Evolutionary conservation across 2,888 invertebrate genomes (phyloP).

Genomic region (Anodontia alba): DNA sequence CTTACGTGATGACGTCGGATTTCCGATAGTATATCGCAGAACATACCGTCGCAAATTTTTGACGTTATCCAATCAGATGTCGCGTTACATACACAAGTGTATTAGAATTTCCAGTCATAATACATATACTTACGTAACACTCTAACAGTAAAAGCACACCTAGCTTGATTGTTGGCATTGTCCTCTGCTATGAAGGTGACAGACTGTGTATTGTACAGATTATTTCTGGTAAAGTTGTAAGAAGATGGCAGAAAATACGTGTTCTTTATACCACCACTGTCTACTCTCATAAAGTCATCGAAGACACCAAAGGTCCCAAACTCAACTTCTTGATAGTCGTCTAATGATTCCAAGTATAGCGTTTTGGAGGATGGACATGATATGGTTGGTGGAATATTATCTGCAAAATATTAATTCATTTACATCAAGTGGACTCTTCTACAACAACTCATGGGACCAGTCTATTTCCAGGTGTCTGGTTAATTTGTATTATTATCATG

Average conservation of each 20-base stretch:
- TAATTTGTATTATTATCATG: too few species aligned
- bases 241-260: not conserved
- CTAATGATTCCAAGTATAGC: not conserved
- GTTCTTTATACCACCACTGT: not conserved
- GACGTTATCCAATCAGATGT: too few species aligned
- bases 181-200: not conserved
- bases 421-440: too few species aligned
- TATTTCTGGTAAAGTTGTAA: not conserved
- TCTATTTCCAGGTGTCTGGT: too few species aligned
- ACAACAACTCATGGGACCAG: too few species aligned
- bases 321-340: not conserved
- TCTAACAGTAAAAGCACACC: not conserved
- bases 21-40: too few species aligned
- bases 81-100: too few species aligned
- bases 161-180: not conserved
- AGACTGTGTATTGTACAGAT: not conserved
- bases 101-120: too few species aligned
- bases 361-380: slow-evolving; percentile 21
- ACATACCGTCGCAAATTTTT: too few species aligned
- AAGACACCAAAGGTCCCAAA: not conserved
- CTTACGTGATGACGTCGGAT: too few species aligned
- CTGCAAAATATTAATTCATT: too few species aligned
- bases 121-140: slow-evolving; percentile 5
- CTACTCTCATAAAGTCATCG: not conserved
- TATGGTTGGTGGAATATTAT: slow-evolving; percentile 24